Base-by-base conservation (phyloP, 2,888 invertebrate genomes). In the Gasteruption jaculator region DNA sequence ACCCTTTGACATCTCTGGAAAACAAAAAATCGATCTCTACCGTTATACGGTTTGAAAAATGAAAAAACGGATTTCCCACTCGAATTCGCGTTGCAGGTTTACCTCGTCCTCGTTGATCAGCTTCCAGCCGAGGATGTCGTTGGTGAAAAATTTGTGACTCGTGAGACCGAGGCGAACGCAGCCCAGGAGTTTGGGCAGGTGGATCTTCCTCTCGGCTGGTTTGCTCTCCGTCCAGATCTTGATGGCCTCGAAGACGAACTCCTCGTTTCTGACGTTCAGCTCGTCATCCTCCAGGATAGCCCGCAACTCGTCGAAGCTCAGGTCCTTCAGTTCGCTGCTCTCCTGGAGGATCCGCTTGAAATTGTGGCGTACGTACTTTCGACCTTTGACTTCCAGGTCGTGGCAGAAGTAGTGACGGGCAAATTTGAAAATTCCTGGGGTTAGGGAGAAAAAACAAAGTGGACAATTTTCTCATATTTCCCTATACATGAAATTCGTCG, bases 181-280 rank as follows among this genome's bases (percentile, higher is more conserved):
- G 32, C 76, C 73, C 43, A 85, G 63, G 33, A 86, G 68, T n/a
- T 74, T 71, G n/a, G 78, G 73, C 46, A 86, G 71, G 59, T 77
- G 71, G 20, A 65, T 62, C 54, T 72, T 74, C 55, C 85, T 73
- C 40, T 73, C 74, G 31, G 72, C 71, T 15, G 76, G 68, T 45
- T 80, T 76, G 51, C 76, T 75, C 56, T 82, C 80, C 18, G 83
- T 72, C 89, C 89, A 89, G 34, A 75, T 76, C 63, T 81, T 78
- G 11, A 86, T 75, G 3, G 85, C 83, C 63, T 85, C 82, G 67
- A 86, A 86, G 26, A 86, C 85, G 42, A 79, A 74, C 68, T 85
- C 83, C 71, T 88, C 88, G 53, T 77, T 79, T 45, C 77, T 76
- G 14, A 83, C 81, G 67, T 87, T 87, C 34, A 89, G 69, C 58